A percentile compares a stretch with the other conserved stretches of the same genome.
Evolutionary conservation across 2,113 vertebrate species (phyloP).

Genomic region (Pheucticus melanocephalus): DNA sequence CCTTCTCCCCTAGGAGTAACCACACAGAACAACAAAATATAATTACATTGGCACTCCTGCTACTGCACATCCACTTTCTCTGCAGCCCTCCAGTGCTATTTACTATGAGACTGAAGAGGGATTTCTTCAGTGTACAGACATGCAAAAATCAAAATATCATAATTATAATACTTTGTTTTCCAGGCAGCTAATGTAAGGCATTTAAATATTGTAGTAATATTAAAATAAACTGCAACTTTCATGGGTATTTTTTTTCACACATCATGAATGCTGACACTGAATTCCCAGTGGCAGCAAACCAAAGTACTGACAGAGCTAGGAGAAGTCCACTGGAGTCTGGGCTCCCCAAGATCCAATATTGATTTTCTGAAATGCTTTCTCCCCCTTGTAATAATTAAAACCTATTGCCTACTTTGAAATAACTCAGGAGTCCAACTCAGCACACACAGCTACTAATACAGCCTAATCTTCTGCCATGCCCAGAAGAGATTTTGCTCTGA

Average conservation of each 20-base stretch:
- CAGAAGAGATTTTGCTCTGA: neutral
- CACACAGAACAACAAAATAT: neutral
- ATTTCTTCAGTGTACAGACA: neutral
- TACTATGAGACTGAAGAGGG: neutral
- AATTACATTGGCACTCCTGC: conserved; percentile 33
- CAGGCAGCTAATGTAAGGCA: neutral
- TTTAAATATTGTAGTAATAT: neutral
- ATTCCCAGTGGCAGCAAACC: neutral
- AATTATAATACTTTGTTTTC: neutral
- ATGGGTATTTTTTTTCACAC: neutral
- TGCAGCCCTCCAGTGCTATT: neutral
- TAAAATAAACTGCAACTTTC: neutral
- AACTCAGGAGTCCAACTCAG: neutral
- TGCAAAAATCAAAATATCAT: neutral
- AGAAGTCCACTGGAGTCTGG: neutral
- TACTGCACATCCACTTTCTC: conserved; percentile 13
- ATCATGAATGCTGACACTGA: neutral
- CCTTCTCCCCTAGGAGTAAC: neutral
- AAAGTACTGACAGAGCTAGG: neutral
- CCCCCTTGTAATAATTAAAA: neutral
- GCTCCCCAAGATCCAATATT: neutral
- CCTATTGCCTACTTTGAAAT: neutral
- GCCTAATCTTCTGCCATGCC: neutral
- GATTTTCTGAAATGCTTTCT: neutral
- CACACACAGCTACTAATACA: neutral